Conservation (phyloP, 2,797 vertebrate species). For the Acridotheres tristis region DNA sequence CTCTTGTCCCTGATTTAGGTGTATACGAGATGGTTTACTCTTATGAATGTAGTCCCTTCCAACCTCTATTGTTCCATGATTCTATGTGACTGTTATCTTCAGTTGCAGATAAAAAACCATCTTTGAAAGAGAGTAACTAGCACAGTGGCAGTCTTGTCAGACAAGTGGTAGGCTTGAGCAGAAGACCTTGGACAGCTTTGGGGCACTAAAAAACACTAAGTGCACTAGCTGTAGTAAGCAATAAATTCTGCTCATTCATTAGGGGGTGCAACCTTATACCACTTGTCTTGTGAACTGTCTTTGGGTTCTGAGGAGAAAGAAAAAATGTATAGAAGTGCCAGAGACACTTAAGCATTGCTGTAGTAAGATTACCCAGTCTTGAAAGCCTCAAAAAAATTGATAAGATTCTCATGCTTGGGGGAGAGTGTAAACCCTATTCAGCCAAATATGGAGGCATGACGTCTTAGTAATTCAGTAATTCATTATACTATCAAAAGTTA, state of each 20-base stretch:
- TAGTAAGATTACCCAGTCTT: neutral
- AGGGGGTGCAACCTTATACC: neutral
- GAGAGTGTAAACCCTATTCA: neutral
- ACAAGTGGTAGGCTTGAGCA: neutral
- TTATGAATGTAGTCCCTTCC: neutral
- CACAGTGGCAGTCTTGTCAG: neutral
- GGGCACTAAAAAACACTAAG: neutral
- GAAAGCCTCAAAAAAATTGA: neutral
- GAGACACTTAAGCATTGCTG: neutral
- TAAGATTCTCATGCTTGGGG: neutral
- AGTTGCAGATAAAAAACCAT: neutral
- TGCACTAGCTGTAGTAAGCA: neutral
- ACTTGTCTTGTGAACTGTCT: neutral
- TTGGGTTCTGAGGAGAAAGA: neutral
- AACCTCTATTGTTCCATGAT: neutral
- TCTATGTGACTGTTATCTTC: neutral
- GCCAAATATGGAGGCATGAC: neutral
- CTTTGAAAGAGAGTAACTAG: neutral
- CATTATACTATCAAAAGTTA: neutral
- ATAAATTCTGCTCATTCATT: neutral
- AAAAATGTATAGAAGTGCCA: neutral
- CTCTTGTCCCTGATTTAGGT: neutral
- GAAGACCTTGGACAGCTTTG: neutral
- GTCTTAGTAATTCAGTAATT: neutral
- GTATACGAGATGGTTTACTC: neutral